Evolutionary conservation across 2,888 invertebrate species (phyloP).

Genomic region (Metalampra italica): DNA sequence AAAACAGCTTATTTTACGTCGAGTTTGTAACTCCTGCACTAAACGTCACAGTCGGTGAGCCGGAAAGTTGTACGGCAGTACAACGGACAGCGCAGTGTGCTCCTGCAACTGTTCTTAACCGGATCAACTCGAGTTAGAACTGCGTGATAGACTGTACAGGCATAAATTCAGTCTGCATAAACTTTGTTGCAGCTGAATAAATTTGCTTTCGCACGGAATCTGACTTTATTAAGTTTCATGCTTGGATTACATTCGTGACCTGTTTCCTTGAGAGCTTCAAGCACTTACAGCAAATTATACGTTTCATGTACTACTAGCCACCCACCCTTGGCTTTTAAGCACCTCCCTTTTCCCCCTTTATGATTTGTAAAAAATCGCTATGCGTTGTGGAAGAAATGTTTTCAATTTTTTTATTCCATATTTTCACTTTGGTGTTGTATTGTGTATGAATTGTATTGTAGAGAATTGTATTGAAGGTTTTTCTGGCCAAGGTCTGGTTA

Average conservation of each 20-base stretch:
- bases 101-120: too few species aligned
- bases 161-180: constrained; percentile 6
- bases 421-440: too few species aligned
- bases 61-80: background rate
- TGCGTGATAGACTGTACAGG: background rate
- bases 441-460: too few species aligned
- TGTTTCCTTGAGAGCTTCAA: constrained; percentile 18
- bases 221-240: constrained; percentile 33
- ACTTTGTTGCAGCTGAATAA: constrained; percentile 28
- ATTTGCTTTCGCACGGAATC: constrained; percentile 28
- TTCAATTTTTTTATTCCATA: too few species aligned
- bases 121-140: too few species aligned
- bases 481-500: too few species aligned
- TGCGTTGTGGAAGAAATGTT: background rate
- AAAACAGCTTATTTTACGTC: background rate
- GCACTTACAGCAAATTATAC: background rate
- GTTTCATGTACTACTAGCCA: too few species aligned
- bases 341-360: too few species aligned
- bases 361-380: too few species aligned
- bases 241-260: constrained; percentile 27
- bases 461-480: too few species aligned
- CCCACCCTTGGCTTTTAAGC: too few species aligned
- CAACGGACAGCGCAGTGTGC: background rate
- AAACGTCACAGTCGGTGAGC: background rate
- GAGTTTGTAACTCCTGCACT: background rate